Percentiles rank a stretch among this genome's conserved stretches.
These are phyloP conservation scores for Cliona cf. orientalis DNA, from an alignment of 37 sponge, comb jelly and placozoan genomes.

Conservation along the genomic window DNA sequence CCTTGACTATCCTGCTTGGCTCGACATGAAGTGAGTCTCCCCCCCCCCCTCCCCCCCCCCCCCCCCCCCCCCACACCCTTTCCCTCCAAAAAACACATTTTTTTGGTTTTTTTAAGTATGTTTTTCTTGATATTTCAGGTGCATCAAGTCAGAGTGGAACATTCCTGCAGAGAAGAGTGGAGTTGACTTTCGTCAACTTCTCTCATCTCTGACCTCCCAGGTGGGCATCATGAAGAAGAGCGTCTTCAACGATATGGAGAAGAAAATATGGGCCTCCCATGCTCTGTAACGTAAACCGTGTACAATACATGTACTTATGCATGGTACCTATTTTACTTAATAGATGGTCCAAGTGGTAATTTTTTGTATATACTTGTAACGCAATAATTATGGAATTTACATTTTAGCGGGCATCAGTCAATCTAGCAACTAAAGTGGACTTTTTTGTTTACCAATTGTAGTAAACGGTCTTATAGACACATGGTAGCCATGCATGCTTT, in stretches of 20 bases:
- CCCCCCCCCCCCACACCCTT: not conserved
- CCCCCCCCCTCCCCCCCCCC: not conserved
- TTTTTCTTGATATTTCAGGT: slow-evolving; percentile 6
- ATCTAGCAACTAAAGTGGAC: too few species aligned
- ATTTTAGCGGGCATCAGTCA: too few species aligned
- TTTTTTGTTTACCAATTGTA: too few species aligned
- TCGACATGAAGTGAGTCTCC: slow-evolving; percentile 52
- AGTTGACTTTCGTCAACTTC: slow-evolving; percentile 21
- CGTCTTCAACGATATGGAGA: not conserved
- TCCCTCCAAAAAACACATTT: not conserved
- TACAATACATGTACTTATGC: not conserved
- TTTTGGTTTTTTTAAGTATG: not conserved
- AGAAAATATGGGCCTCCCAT: not conserved
- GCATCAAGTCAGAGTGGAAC: slow-evolving; percentile 38
- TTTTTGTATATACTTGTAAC: too few species aligned
- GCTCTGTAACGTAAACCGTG: not conserved
- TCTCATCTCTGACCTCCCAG: not conserved
- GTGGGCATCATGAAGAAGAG: not conserved
- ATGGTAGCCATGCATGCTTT: too few species aligned
- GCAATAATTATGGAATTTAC: too few species aligned
- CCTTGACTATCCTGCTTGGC: slow-evolving; percentile 40
- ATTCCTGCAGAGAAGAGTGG: not conserved
- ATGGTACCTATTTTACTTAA: too few species aligned
- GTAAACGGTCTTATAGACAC: too few species aligned
- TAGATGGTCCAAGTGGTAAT: too few species aligned